Conservation (phyloP, 2,888 invertebrate genomes). For the Lagria hirta region DNA sequence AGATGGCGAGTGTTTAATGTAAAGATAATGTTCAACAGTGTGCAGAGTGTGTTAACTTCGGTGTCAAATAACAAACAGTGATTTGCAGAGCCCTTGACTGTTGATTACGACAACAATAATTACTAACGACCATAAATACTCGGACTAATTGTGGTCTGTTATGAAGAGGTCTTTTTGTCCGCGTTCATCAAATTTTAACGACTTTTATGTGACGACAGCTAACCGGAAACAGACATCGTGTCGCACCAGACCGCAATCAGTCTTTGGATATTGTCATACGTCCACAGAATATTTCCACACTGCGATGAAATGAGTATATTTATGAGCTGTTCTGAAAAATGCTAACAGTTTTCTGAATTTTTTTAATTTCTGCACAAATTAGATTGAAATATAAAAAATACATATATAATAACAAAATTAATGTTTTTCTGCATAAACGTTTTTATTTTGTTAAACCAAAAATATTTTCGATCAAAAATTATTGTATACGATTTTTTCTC, state of each 20-base stretch:
- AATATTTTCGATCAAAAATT: too few species aligned
- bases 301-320: too few species aligned
- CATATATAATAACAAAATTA: too few species aligned
- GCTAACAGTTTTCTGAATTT: too few species aligned
- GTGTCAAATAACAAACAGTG: conserved; percentile 26
- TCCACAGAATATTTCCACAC: not conserved
- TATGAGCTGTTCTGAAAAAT: too few species aligned
- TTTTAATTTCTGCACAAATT: too few species aligned
- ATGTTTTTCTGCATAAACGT: too few species aligned
- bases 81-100: conserved; percentile 27
- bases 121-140: conserved; percentile 23
- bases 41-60: conserved; percentile 24
- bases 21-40: conserved; percentile 25
- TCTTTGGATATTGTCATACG: not conserved
- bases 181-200: conserved; percentile 25
- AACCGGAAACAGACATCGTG: conserved; percentile 26
- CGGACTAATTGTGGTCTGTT: conserved; percentile 26
- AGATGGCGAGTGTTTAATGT: conserved; percentile 24
- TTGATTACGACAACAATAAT: conserved; percentile 30
- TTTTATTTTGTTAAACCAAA: too few species aligned
- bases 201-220: conserved; percentile 21
- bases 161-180: conserved; percentile 33
- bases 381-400: too few species aligned
- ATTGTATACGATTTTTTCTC: too few species aligned
- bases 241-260: conserved; percentile 26